Conservation (phyloP, 1,140 invertebrate species). For the Drosophila subpulchrella region DNA sequence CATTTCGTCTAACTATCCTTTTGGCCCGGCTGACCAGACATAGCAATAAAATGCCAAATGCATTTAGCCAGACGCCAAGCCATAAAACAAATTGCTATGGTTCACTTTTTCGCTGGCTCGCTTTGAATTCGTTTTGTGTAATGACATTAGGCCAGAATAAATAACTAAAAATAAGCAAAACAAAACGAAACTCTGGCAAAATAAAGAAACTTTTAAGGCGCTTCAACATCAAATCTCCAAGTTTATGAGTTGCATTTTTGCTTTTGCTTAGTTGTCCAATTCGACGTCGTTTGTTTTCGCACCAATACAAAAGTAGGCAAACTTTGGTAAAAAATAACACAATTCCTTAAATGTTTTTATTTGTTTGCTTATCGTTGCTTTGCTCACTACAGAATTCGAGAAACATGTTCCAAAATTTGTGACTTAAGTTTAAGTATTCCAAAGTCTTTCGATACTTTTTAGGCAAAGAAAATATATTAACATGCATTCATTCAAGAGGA, state of each 20-base stretch:
- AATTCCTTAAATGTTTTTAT: not conserved
- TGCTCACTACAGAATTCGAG: not conserved
- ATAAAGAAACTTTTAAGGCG: slow-evolving; percentile 36
- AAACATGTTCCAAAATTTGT: not conserved
- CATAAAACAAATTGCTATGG: slow-evolving; percentile 60
- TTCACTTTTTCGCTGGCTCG: slow-evolving; percentile 36
- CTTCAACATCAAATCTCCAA: slow-evolving; percentile 48
- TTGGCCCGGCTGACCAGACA: slow-evolving; percentile 49
- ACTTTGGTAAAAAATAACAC: not conserved
- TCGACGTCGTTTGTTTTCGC: slow-evolving; percentile 5
- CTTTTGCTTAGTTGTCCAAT: slow-evolving; percentile 7
- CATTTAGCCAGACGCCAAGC: slow-evolving; percentile 47
- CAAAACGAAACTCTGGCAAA: slow-evolving; percentile 14
- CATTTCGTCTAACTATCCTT: slow-evolving; percentile 62
- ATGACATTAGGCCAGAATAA: slow-evolving; percentile 68
- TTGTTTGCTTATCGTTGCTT: not conserved
- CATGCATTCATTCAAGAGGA: not conserved
- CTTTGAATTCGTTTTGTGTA: slow-evolving; percentile 36
- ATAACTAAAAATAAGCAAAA: slow-evolving; percentile 42
- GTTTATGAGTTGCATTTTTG: slow-evolving; percentile 69
- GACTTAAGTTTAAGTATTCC: not conserved
- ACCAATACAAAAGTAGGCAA: slow-evolving; percentile 15
- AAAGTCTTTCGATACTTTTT: too few species aligned
- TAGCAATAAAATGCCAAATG: slow-evolving; percentile 61
- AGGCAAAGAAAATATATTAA: not conserved